These are phyloP conservation scores for Electrona antarctica DNA, from an alignment of 2,113 vertebrate genomes.

Conservation along the genomic window DNA sequence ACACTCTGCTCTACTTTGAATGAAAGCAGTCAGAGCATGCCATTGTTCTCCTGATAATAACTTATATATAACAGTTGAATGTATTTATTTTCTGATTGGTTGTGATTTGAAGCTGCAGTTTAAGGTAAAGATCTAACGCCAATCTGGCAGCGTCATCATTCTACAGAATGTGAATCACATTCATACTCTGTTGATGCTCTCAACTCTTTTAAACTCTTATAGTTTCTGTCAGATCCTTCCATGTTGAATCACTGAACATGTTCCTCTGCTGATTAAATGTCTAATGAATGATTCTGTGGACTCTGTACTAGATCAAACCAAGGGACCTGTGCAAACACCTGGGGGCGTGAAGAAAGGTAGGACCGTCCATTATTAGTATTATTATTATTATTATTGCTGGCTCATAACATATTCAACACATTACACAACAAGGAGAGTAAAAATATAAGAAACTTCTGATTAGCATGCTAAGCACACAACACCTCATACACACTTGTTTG, in stretches of 20 bases:
- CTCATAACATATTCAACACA: not conserved
- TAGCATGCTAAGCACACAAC: not conserved
- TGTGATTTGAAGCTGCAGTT: not conserved
- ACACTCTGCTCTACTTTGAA: not conserved
- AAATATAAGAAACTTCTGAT: not conserved
- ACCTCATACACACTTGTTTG: not conserved
- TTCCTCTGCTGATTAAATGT: not conserved
- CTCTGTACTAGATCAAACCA: slow-evolving; percentile 77
- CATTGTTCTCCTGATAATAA: not conserved
- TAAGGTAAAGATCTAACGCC: not conserved
- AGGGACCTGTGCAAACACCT: slow-evolving; percentile 84
- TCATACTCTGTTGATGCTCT: not conserved
- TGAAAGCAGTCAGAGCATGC: not conserved
- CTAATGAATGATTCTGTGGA: slow-evolving; percentile 42
- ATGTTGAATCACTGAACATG: slow-evolving; percentile 5
- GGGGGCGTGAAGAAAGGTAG: slow-evolving; percentile 88
- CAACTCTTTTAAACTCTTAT: not conserved
- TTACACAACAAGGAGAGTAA: not conserved
- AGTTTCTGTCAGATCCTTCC: not conserved
- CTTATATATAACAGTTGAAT: not conserved
- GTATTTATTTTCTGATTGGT: slow-evolving; percentile 1
- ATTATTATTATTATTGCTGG: not conserved
- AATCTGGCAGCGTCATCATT: not conserved
- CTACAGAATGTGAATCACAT: not conserved
- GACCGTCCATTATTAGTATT: not conserved